A percentile compares a stretch with the other conserved stretches of the same genome.
phyloP scores from a whole-genome alignment of 2,888 invertebrate genomes.

The Caenorhabditis sp. region DNA sequence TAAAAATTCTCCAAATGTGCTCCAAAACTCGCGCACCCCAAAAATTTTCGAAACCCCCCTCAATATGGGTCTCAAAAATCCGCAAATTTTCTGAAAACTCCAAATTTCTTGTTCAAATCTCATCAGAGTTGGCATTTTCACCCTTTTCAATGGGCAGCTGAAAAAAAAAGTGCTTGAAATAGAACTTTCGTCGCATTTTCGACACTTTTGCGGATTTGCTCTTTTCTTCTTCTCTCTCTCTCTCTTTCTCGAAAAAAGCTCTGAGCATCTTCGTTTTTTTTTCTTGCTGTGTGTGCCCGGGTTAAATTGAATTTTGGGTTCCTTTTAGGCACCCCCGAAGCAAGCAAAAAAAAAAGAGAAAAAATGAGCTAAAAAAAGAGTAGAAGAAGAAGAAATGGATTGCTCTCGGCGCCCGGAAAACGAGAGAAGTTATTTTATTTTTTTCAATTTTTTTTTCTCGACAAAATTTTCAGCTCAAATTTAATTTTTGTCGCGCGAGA shows the following conservation, averaged over 20 bases:
- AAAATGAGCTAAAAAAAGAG: no score
- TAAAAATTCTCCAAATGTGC: no score
- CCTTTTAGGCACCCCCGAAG: background rate
- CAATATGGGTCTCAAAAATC: background rate
- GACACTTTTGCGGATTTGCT: background rate
- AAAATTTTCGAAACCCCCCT: background rate
- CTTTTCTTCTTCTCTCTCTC: conserved; percentile 8
- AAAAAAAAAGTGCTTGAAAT: no score
- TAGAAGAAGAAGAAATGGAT: no score
- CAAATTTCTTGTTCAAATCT: background rate
- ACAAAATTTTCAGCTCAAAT: background rate
- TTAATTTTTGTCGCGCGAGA: no score
- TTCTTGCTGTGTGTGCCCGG: conserved; percentile 3
- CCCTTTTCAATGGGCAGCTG: no score
- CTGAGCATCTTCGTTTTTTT: conserved; percentile 12
- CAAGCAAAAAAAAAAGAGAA: no score
- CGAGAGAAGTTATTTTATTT: background rate
- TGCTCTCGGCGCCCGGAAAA: no score
- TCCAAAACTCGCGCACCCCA: no score
- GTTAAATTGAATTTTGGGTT: conserved; percentile 1
- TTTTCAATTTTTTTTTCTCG: background rate
- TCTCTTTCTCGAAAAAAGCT: no score
- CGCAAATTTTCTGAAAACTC: background rate
- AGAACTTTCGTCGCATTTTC: background rate
- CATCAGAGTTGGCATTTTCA: no score